A percentile compares a stretch with the other conserved stretches of the same genome.
Conservation (phyloP, 2,797 vertebrate genomes). For the Sebastiscus tertius region DNA sequence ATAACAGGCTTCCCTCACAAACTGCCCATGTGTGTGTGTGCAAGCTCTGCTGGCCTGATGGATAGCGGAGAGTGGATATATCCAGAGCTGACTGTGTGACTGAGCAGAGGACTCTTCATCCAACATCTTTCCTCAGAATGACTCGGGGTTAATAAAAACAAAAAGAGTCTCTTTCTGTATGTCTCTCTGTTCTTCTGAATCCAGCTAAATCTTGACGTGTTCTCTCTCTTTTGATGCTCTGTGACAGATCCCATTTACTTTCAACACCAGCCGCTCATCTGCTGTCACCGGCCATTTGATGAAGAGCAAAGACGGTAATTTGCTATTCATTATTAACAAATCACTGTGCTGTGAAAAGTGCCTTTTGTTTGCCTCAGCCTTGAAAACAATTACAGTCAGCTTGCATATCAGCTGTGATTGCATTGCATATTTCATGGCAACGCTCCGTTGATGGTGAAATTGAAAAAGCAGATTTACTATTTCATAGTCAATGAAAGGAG, state of each 20-base stretch:
- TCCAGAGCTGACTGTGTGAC: slow-evolving; percentile 9
- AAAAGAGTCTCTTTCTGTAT: neutral
- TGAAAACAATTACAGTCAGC: slow-evolving; percentile 59
- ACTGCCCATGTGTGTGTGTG: slow-evolving; percentile 17
- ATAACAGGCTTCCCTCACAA: slow-evolving; percentile 31
- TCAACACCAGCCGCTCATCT: slow-evolving; percentile 51
- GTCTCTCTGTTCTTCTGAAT: slow-evolving; percentile 6
- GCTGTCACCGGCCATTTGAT: slow-evolving; percentile 61
- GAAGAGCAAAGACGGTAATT: slow-evolving; percentile 66
- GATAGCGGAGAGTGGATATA: slow-evolving; percentile 7
- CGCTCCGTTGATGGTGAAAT: slow-evolving; percentile 40
- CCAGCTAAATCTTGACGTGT: neutral
- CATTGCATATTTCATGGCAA: slow-evolving; percentile 52
- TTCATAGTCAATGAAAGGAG: slow-evolving; percentile 46
- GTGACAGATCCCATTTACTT: slow-evolving; percentile 66
- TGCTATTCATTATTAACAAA: slow-evolving; percentile 67
- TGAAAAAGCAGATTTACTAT: slow-evolving; percentile 54
- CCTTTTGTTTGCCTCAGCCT: slow-evolving; percentile 54
- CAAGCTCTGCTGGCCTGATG: slow-evolving; percentile 22
- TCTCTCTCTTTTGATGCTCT: slow-evolving; percentile 37
- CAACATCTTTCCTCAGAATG: slow-evolving; percentile 10
- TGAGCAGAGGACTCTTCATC: slow-evolving; percentile 8
- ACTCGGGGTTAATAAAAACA: slow-evolving; percentile 31
- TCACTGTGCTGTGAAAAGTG: slow-evolving; percentile 57
- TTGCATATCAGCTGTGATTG: slow-evolving; percentile 45